These are phyloP conservation scores for Octomys mimax DNA, from an alignment of 2,797 vertebrate genomes.

Conservation along the genomic window DNA sequence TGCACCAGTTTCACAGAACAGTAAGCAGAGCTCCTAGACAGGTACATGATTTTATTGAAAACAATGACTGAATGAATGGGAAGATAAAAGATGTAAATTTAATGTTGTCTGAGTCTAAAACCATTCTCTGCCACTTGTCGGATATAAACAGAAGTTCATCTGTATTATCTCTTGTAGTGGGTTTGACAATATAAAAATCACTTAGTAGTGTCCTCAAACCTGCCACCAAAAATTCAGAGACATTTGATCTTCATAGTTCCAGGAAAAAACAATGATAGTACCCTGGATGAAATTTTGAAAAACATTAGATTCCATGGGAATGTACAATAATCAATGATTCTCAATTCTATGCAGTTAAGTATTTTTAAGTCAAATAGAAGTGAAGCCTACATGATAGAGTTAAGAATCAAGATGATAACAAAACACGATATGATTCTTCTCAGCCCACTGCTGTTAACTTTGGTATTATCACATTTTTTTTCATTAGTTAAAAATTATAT, in stretches of 20 bases:
- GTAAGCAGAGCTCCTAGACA: neutral
- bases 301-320: neutral
- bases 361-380: neutral
- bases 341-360: neutral
- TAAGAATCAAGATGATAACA: neutral
- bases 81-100: neutral
- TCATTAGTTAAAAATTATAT: neutral
- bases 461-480: neutral
- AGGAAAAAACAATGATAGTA: neutral
- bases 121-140: neutral
- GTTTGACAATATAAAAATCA: neutral
- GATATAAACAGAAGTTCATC: neutral
- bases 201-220: neutral
- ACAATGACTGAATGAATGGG: neutral
- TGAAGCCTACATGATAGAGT: slow-evolving; percentile 40
- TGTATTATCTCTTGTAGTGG: neutral
- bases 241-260: neutral
- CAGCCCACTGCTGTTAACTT: neutral
- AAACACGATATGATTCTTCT: neutral
- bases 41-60: slow-evolving; percentile 18
- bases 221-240: neutral
- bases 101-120: neutral
- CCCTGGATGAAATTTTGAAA: neutral
- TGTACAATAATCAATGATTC: neutral
- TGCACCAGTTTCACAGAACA: neutral